Base-by-base conservation (phyloP, 2,888 invertebrate species). In the Odiellus spinosus region DNA sequence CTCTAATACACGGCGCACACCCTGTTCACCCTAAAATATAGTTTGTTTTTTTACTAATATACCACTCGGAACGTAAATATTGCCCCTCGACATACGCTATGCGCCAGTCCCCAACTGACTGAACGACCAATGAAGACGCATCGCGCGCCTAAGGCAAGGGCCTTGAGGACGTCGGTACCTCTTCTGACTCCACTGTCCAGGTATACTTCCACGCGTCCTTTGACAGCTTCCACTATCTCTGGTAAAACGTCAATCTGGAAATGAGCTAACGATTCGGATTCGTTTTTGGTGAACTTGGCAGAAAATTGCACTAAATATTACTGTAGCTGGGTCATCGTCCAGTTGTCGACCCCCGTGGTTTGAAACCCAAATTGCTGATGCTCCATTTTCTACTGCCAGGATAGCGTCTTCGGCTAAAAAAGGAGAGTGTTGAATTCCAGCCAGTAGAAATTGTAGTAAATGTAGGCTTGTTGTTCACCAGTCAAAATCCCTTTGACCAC, bases 341-440 rank as follows among this genome's bases (percentile, higher is more conserved):
- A 88, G 67, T 67, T 93, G 93, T 50, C 91, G 72, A 0, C 81
- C 93, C 2, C 93, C 93, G 64, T 93, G 93, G 66, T 93, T 93
- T 0, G 91, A 93, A 3, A 95, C 91, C 50, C 87, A 71, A 46
- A 93, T 76, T 1, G 76, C 93, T 3, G 75, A 69, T 40, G 79
- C 83, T 4, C 87, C 88, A 45, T 75, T 70, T 55, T 83, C 70
- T 2, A 69, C 71, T 0, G 82, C 90, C 57, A 77, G 68, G 14
- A 76, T 58, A 1, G 93, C 91, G 67, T 93, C 93, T 61, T 88
- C 85, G 0, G 75, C 77, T 26, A 26, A 6, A 26, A 4, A 26
- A n/a, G n/a, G n/a, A n/a, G n/a, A 8, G 8, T 26, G 8, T 26
- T 26, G 8, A 26, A 26, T 6, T 26, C 8, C 26, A 26, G 26